These are phyloP conservation scores for Lithodes maja DNA, from an alignment of 2,888 invertebrate genomes.

Conservation along the genomic window DNA sequence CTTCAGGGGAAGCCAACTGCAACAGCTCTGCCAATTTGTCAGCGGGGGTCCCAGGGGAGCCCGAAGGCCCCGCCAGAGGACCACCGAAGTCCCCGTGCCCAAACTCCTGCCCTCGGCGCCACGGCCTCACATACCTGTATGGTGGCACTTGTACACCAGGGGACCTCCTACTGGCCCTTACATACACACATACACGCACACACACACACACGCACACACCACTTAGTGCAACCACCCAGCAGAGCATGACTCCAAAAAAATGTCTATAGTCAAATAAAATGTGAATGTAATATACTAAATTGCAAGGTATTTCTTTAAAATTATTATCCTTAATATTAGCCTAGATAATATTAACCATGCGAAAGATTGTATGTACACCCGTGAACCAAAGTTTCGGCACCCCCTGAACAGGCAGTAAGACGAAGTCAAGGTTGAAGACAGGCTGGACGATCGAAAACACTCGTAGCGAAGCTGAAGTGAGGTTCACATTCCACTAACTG, in stretches of 20 bases:
- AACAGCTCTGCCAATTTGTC: slow-evolving; percentile 67
- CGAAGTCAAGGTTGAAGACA: too few species aligned
- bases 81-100: slow-evolving; percentile 63
- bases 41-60: slow-evolving; percentile 63
- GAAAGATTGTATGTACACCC: too few species aligned
- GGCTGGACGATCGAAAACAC: too few species aligned
- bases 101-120: slow-evolving; percentile 65
- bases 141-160: slow-evolving; percentile 66
- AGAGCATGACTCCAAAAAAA: slow-evolving; percentile 51
- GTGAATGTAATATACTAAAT: too few species aligned
- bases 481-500: too few species aligned
- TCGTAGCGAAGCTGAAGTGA: too few species aligned
- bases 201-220: slow-evolving; percentile 35
- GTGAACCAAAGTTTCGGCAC: too few species aligned
- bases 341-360: too few species aligned
- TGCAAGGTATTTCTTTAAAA: too few species aligned
- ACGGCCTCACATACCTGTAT: slow-evolving; percentile 69
- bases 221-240: slow-evolving; percentile 54
- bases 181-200: slow-evolving; percentile 36
- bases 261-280: too few species aligned
- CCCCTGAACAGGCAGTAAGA: too few species aligned
- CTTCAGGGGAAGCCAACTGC: slow-evolving; percentile 67
- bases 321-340: too few species aligned
- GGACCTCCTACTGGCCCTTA: slow-evolving; percentile 42
- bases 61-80: slow-evolving; percentile 59